Evolutionary conservation across 1,140 invertebrate genomes (phyloP).

Genomic region (Melitaea cinxia): DNA sequence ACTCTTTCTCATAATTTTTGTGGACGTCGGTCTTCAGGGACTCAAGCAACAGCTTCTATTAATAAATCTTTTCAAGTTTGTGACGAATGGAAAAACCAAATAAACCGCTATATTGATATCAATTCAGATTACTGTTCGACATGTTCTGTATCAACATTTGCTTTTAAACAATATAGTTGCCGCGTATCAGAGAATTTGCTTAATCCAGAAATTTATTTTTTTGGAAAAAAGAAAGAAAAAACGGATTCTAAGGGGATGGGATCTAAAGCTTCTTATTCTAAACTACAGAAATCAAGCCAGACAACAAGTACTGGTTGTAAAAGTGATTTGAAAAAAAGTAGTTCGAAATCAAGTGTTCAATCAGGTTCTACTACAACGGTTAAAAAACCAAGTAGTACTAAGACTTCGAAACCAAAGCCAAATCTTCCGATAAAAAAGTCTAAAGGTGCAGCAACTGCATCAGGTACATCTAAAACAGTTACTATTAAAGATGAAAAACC

Average conservation of each 20-base stretch:
- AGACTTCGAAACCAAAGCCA: slow-evolving; percentile 15
- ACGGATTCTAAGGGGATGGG: slow-evolving; percentile 56
- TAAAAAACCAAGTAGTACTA: slow-evolving; percentile 18
- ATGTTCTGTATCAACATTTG: slow-evolving; percentile 34
- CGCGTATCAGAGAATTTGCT: slow-evolving; percentile 4
- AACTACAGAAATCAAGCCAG: slow-evolving; percentile 37
- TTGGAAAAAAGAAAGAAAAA: slow-evolving; percentile 55
- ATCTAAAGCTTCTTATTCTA: slow-evolving; percentile 45
- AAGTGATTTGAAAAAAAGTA: slow-evolving; percentile 17
- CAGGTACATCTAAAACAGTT: slow-evolving; percentile 49
- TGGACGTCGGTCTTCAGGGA: slow-evolving; percentile 50
- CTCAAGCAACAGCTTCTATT: slow-evolving; percentile 71
- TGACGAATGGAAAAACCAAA: slow-evolving; percentile 15
- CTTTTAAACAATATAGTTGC: slow-evolving; percentile 20
- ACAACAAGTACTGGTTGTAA: slow-evolving; percentile 34
- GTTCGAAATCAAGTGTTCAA: slow-evolving; percentile 18
- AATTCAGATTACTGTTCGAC: slow-evolving; percentile 42
- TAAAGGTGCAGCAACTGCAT: slow-evolving; percentile 40
- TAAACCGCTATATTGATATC: slow-evolving; percentile 2
- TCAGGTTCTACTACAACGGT: slow-evolving; percentile 12
- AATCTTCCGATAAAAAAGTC: slow-evolving; percentile 26
- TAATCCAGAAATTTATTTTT: slow-evolving; percentile 57
- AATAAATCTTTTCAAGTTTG: slow-evolving; percentile 72
- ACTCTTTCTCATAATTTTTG: slow-evolving; percentile 50
- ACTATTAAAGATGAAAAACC: slow-evolving; percentile 57